Conservation (phyloP, 53 echinoderm and acorn worm species). For the Actinopyga echinites region DNA sequence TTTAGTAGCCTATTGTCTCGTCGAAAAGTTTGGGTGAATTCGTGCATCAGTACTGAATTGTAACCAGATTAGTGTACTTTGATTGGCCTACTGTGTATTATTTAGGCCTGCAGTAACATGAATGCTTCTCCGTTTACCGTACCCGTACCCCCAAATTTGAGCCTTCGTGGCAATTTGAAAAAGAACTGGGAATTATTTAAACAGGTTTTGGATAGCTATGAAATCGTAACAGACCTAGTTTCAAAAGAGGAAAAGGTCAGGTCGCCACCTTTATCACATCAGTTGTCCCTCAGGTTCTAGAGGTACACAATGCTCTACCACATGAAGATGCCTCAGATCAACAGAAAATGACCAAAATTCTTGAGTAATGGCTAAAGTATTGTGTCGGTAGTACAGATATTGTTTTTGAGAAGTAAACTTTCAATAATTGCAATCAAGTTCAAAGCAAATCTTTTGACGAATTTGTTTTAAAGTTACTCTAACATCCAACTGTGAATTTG, state of each 20-base stretch:
- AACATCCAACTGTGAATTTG: slow-evolving; percentile 33
- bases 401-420: slow-evolving; percentile 44
- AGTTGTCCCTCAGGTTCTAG: slow-evolving; percentile 37
- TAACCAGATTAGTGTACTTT: no score
- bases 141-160: background rate
- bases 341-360: slow-evolving; percentile 34
- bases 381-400: slow-evolving; percentile 48
- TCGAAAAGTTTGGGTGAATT: no score
- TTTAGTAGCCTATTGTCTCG: no score
- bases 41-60: no score
- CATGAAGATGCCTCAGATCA: slow-evolving; percentile 41
- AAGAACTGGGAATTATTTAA: slow-evolving; percentile 61
- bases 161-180: slow-evolving; percentile 54
- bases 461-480: slow-evolving; percentile 26
- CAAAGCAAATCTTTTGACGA: slow-evolving; percentile 28
- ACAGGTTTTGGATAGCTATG: slow-evolving; percentile 64
- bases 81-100: no score
- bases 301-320: slow-evolving; percentile 47
- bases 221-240: slow-evolving; percentile 46
- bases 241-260: slow-evolving; percentile 19
- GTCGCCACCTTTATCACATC: slow-evolving; percentile 49
- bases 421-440: slow-evolving; percentile 44
- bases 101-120: no score
- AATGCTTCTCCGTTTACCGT: background rate
- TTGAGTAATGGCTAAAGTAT: slow-evolving; percentile 47